phyloP scores from a whole-genome alignment of 2,797 vertebrate genomes.

The Melanotaenia boesemani region DNA sequence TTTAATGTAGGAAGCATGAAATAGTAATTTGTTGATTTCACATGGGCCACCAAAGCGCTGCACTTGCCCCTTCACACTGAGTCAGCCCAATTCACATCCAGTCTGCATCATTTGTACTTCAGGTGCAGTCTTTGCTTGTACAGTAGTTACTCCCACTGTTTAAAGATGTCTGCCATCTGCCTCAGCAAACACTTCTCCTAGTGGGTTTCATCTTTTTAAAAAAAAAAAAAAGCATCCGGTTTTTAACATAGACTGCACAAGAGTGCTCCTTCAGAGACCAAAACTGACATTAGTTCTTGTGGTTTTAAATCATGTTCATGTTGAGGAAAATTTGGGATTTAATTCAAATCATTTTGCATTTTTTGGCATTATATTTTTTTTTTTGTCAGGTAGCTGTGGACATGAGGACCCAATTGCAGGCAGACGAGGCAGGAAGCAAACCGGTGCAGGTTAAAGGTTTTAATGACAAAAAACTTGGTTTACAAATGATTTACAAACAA shows the following conservation, averaged over 20 bases:
- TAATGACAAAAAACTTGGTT: too few species aligned
- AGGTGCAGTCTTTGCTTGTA: slow-evolving; percentile 9
- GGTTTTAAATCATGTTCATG: neutral
- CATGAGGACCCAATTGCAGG: too few species aligned
- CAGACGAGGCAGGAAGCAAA: too few species aligned
- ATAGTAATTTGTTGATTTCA: slow-evolving; percentile 62
- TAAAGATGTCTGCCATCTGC: neutral
- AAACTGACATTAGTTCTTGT: neutral
- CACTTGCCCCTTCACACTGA: slow-evolving; percentile 22
- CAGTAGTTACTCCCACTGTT: slow-evolving; percentile 10
- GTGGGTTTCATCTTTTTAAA: neutral
- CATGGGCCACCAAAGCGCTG: slow-evolving; percentile 3
- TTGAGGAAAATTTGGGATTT: neutral
- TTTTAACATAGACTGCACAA: neutral
- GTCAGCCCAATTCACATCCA: slow-evolving; percentile 37
- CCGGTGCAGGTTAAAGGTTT: too few species aligned
- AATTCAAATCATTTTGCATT: too few species aligned
- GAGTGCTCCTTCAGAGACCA: neutral
- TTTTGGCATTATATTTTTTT: neutral
- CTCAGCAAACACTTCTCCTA: neutral
- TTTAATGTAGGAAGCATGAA: slow-evolving; percentile 66
- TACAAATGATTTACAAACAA: too few species aligned
- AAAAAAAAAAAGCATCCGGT: slow-evolving; percentile 7
- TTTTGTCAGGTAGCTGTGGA: too few species aligned
- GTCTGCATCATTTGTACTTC: slow-evolving; percentile 7